Percentiles rank a stretch among this genome's conserved stretches.
phyloP scores from a whole-genome alignment of 2,113 vertebrate genomes.

The Amazona vittata region DNA sequence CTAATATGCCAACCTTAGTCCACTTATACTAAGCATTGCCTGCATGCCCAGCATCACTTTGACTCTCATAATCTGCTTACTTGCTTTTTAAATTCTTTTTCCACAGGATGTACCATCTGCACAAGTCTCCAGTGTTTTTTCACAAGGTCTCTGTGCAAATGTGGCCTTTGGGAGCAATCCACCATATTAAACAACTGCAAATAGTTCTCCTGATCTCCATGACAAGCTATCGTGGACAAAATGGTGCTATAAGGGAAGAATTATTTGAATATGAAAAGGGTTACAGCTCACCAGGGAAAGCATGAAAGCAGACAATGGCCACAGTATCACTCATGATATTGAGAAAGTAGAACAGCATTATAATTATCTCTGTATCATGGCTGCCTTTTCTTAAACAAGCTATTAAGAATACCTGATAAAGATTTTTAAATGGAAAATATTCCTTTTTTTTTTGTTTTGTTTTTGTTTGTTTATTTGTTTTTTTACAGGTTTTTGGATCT shows the following conservation, averaged over 20 bases:
- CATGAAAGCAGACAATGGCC: background rate
- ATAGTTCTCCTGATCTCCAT: background rate
- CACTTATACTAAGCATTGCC: background rate
- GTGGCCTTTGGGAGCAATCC: constrained; percentile 13
- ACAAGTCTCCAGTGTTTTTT: background rate
- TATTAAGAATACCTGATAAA: background rate
- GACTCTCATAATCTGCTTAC: background rate
- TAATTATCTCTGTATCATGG: background rate
- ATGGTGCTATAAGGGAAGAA: background rate
- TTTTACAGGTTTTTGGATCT: background rate
- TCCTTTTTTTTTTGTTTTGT: no score
- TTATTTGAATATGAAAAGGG: background rate
- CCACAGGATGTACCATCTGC: background rate
- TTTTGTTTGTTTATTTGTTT: background rate
- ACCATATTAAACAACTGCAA: constrained; percentile 6
- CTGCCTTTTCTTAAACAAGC: background rate
- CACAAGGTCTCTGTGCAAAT: background rate
- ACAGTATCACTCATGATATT: background rate
- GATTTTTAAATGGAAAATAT: background rate
- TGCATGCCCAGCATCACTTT: background rate
- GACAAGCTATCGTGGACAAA: constrained; percentile 1
- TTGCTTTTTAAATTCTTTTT: background rate
- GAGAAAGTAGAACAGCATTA: background rate
- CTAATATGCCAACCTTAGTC: background rate
- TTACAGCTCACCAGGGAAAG: constrained; percentile 13